These are phyloP conservation scores for Arremon brunneinucha DNA, from an alignment of 2,797 vertebrate genomes.

Conservation along the genomic window DNA sequence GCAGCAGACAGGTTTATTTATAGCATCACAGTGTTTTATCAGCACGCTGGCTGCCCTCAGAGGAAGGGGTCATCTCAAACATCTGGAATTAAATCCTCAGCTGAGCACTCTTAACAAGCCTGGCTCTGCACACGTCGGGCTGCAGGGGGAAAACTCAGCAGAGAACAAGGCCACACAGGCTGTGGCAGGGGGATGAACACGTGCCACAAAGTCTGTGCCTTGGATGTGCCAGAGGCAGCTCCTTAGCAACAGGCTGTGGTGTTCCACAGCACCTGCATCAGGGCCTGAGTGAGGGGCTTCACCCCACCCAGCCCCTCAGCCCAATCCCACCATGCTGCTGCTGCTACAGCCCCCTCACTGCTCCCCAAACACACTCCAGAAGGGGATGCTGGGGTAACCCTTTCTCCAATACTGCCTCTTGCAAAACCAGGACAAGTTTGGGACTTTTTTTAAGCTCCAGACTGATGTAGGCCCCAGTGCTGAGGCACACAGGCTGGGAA, in stretches of 20 bases:
- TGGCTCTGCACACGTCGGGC: neutral
- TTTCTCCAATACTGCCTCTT: neutral
- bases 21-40: neutral
- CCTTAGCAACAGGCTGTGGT: neutral
- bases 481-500: neutral
- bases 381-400: neutral
- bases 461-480: neutral
- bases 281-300: neutral
- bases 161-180: neutral
- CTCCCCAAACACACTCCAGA: neutral
- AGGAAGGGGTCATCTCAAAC: neutral
- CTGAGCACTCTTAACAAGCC: neutral
- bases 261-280: neutral
- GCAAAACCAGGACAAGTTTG: neutral
- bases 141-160: neutral
- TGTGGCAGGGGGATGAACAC: neutral
- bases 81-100: constrained; percentile 2
- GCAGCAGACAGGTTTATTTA: constrained; percentile 32
- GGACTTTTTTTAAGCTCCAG: neutral
- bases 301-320: neutral
- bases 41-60: neutral
- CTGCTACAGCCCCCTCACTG: neutral
- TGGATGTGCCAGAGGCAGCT: neutral
- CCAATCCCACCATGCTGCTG: fast-evolving
- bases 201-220: neutral